Base-by-base conservation (phyloP, 2,888 invertebrate species). In the Drosophila birchii region DNA sequence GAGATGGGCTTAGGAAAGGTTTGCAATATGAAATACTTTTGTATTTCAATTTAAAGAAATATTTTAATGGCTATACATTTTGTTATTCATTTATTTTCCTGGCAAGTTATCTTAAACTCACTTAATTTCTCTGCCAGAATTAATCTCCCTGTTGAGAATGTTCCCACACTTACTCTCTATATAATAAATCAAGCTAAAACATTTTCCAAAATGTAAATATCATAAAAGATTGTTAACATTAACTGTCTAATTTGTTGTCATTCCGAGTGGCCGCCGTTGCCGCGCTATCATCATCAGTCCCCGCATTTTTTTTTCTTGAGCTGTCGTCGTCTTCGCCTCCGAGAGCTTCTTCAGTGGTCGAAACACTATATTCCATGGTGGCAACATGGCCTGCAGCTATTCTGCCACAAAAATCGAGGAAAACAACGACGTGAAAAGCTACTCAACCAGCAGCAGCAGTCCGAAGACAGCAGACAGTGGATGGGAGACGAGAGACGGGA, bases 241-340 rank as follows among this genome's bases (percentile, higher is more conserved):
- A 87, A 83, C 80, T 83, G 88, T 87, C 88, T 87, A 83, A 86
- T 86, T 86, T 86, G 88, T 87, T 86, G 88, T 83, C 86, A 85
- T 86, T 80, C 79, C 71, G 44, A 66, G 53, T 49, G 60, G 70
- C 66, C 56, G 61, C 53, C 54, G 51, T 58, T 47, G 70, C 63
- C 43, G 64, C 43, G 64, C 68, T 62, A 61, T 44, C 64, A 63
- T 47, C 68, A 73, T 79, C 72, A 62, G 62, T 63, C 57, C 67
- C 60, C 62, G 39, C 43, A 62, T 62, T 62, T 62, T 56, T n/a
- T 59, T 62, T 57, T 56, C 45, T 61, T 38, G 38, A 62, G 66
- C 66, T 68, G 68, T 69, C 66, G 67, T 71, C 70, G 67, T 57
- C 67, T 68, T 56, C 55, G 66, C 39, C 68, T 43, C 74, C 44